Base-by-base conservation (phyloP, 1,140 invertebrate species). In the Drosophila simulans region DNA sequence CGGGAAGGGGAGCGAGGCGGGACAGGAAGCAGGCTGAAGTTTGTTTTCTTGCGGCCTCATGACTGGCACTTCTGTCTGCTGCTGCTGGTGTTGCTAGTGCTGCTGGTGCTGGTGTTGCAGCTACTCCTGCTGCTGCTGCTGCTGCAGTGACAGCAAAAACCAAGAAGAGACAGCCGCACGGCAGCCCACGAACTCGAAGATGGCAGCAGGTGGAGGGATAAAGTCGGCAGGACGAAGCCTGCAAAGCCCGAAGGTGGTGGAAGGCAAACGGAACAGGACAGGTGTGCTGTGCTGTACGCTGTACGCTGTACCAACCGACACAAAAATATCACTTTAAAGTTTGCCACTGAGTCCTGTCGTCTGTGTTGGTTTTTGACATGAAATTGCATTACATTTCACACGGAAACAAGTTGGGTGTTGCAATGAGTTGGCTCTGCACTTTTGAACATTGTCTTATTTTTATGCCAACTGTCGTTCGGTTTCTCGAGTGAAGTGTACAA, bases 251-350 rank as follows among this genome's bases (percentile, higher is more conserved):
- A 43, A 34, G 42, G 11, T 13, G 37, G 8, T 27, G 59, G 46
- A 43, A 53, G 45, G 39, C 22, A 63, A 63, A 17, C 58, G 48
- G 55, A 57, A 57, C 65, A 71, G 40, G 79, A 75, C 84, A 88
- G 83, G 84, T 88, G 79, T 78, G 60, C 80, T 72, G 45, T 63
- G 65, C 75, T n/a, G n/a, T n/a, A n/a, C n/a, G n/a, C n/a, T 62
- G 83, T 88, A 76, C 75, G 60, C 80, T 69, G 48, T 63, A 69
- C 71, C 58, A 86, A 83, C 83, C 75, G 75, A 79, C 79, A 89
- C 84, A 89, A 88, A 89, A 88, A 88, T 89, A 88, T 88, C 83
- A 89, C 84, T 89, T 88, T 88, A 89, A 88, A 88, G 84, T 88
- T 88, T 77, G 25, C 54, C 45, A 56, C 31, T 64, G 58, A 74